Conservation (phyloP, 2,113 vertebrate species). For the Odocoileus hemionus region DNA sequence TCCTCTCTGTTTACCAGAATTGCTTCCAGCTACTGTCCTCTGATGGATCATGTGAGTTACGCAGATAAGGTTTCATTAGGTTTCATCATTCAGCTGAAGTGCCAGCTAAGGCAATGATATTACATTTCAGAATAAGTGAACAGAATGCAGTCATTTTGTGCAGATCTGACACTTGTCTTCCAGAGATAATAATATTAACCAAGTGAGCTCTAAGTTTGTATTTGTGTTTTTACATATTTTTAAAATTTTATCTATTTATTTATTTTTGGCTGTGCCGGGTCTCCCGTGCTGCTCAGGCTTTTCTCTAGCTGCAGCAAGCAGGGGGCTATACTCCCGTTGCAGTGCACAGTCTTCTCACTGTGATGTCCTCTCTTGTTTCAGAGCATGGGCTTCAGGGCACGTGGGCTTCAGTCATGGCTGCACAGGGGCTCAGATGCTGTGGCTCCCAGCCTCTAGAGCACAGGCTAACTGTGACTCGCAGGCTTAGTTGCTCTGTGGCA, state of each 20-base stretch:
- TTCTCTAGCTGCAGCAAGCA: neutral
- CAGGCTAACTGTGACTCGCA: neutral
- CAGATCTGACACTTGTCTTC: neutral
- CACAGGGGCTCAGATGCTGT: neutral
- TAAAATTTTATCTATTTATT: neutral
- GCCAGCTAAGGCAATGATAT: neutral
- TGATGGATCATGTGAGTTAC: conserved; percentile 67
- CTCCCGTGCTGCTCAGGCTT: neutral
- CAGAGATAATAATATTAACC: neutral
- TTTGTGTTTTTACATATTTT: neutral
- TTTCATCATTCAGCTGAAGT: neutral
- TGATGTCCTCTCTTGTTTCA: neutral
- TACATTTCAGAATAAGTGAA: neutral
- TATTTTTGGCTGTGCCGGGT: neutral
- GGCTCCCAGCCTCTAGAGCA: neutral
- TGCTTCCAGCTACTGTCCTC: conserved; percentile 53
- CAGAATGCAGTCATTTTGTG: neutral
- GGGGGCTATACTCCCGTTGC: neutral
- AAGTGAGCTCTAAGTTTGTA: neutral
- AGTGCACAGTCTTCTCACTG: neutral
- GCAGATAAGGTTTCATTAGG: neutral
- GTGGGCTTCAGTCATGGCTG: neutral
- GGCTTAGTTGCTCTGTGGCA: neutral
- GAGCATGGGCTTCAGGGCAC: neutral
- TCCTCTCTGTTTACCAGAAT: conserved; percentile 29